phyloP scores from a whole-genome alignment of 2,113 vertebrate species.

The Pseudopipra pipra region DNA sequence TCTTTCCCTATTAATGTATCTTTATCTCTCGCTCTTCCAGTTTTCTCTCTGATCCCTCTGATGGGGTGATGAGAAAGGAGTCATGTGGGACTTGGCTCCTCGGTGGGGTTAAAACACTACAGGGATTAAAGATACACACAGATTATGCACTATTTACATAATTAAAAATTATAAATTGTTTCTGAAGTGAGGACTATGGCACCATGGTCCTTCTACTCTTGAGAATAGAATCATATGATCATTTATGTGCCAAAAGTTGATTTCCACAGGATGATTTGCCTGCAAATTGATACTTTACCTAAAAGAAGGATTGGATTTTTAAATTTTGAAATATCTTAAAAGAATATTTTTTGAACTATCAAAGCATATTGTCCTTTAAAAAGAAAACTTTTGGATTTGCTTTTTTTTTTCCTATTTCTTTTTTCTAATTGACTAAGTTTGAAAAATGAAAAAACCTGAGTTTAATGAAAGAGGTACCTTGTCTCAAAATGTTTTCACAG shows the following conservation, averaged over 20 bases:
- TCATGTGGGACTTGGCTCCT: not conserved
- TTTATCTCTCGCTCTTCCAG: not conserved
- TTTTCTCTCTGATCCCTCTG: not conserved
- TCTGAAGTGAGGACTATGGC: not conserved
- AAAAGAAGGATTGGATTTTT: not conserved
- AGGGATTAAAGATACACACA: not conserved
- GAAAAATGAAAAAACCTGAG: not conserved
- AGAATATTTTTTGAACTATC: fast-evolving
- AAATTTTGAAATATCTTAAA: not conserved
- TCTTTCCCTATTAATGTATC: not conserved
- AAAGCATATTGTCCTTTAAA: not conserved
- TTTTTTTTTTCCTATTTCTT: not conserved
- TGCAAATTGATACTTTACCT: not conserved
- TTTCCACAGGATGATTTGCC: not conserved
- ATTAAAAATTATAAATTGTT: not conserved
- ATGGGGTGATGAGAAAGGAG: not conserved
- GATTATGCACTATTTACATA: not conserved
- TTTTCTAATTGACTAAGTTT: not conserved
- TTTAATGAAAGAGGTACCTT: not conserved
- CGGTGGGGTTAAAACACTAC: not conserved
- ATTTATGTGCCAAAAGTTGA: not conserved
- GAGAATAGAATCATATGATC: not conserved
- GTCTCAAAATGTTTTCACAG: not conserved
- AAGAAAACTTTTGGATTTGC: not conserved
- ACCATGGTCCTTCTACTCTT: not conserved